Evolutionary conservation across 2,797 vertebrate species (phyloP), one percentile per base, ranked within the genome.

Genomic region (Poeciliopsis infans): DNA sequence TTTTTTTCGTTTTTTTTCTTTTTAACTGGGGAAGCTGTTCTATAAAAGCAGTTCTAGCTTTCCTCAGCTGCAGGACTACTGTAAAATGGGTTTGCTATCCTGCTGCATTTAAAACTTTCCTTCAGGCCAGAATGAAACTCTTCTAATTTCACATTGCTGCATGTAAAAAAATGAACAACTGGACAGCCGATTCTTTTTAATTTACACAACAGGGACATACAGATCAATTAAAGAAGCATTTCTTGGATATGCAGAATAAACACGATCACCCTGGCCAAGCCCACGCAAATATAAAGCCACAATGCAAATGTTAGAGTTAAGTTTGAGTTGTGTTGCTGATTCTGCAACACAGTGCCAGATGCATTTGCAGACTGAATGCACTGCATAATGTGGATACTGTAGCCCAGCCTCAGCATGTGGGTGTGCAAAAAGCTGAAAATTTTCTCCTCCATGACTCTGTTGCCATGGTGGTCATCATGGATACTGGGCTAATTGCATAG

Each of bases 391-490:
- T 73, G 41, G 33, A 55, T 55, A 45, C 49, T 74, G 71, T 53
- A 75, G 61, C 46, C 77, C 71, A 74, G 75, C 47, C 70, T 87
- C 83, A 45, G 51, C 79, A 84, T 83, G 92, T 92, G 86, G 88
- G 91, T 84, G 92, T 81, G 79, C 74, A 83, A 84, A 87, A 90
- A 89, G 82, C 80, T 80, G 72, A 86, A 81, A 76, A 81, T 85
- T 11, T 81, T 86, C 78, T 87, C 71, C 66, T 79, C 86, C 69
- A 10, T 69, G 73, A 86, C n/a, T 73, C 83, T 0, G 91, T 94
- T 94, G 86, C 92, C 89, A 93, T 93, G 89, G 91, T 6, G 83
- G 86, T 88, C 79, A 83, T 79, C 85, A 39, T 87, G 77, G 88
- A 86, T 81, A 87, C 83, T 36, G 28, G 79, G 72, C 53, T 82